A percentile compares a stretch with the other conserved stretches of the same genome.
Evolutionary conservation across 2,888 invertebrate species (phyloP).

Genomic region (Onchidella celtica): DNA sequence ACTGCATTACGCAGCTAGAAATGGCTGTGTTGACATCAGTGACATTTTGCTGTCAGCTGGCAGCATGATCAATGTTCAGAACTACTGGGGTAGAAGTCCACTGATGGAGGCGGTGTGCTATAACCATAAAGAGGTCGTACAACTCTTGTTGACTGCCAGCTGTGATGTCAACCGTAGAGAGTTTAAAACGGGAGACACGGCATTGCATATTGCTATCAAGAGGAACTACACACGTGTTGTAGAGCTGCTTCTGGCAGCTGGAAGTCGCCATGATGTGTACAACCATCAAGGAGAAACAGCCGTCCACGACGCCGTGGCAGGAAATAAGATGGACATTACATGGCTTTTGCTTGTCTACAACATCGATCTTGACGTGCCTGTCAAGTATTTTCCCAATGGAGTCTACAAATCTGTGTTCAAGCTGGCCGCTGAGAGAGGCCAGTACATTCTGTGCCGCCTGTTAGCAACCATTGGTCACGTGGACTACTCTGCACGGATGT

Average conservation of each 20-base stretch:
- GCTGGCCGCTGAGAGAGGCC: constrained; percentile 77
- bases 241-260: constrained; percentile 75
- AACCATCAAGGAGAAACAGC: constrained; percentile 80
- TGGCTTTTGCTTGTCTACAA: constrained; percentile 77
- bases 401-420: constrained; percentile 75
- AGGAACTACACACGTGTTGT: constrained; percentile 79
- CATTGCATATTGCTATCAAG: constrained; percentile 78
- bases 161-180: constrained; percentile 79
- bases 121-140: constrained; percentile 78
- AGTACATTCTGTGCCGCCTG: constrained; percentile 76
- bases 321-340: constrained; percentile 78
- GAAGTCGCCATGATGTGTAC: constrained; percentile 76
- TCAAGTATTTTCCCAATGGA: constrained; percentile 77
- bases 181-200: constrained; percentile 79
- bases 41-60: constrained; percentile 76
- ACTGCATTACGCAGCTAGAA: constrained; percentile 78
- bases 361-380: constrained; percentile 78
- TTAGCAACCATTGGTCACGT: constrained; percentile 76
- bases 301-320: constrained; percentile 77
- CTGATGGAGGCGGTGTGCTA: constrained; percentile 80
- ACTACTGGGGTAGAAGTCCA: constrained; percentile 79
- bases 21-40: constrained; percentile 78
- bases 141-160: constrained; percentile 70
- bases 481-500: constrained; percentile 70
- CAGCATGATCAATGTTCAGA: constrained; percentile 78